Base-by-base conservation (phyloP, 2,888 invertebrate species). In the Mamestra brassicae region DNA sequence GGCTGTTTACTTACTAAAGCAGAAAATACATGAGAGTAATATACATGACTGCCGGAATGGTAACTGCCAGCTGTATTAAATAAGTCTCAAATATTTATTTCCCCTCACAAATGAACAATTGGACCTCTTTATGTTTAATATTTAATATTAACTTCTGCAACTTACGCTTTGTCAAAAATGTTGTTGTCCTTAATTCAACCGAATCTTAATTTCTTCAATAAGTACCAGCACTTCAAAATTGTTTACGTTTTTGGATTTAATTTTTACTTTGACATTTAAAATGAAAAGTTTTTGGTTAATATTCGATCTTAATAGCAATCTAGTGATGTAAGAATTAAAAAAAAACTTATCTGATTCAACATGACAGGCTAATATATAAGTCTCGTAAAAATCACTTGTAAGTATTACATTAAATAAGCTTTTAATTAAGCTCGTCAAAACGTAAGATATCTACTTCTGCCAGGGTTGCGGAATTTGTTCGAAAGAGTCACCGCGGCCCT, bases 211-310 rank as follows among this genome's bases (percentile, higher is more conserved):
- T 45, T 50, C 38, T 50, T 52, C 52, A 58, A 74, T 83, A 74
- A 79, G 78, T 62, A 34, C 3, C 65, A 78, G 4, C 45, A 61
- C 17, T 54, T 58, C 60, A 65, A 62, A 10, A 11, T 63, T 70
- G 38, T 69, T 61, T 68, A 65, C 7, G 36, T 42, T 65, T 57
- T 61, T 38, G 11, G 5, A 8, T 3, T 38, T 5, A 5, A 36
- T 60, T 52, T 36, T 54, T 5, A 67, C 47, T 65, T 71, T 77
- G 71, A 68, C 78, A 71, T 82, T 80, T 64, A 52, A 79, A 70
- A 66, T 60, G n/a, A 55, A 76, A 69, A 17, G 15, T 0, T 1
- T 55, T 63, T 60, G 17, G 45, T 10, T 15, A 38, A 8, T 34
- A 34, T 61, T 54, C 47, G 6, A 61, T 5, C 67, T 54, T 64